These are phyloP conservation scores for Cochlearius cochlearius DNA, from an alignment of 2,113 vertebrate genomes.

Conservation along the genomic window DNA sequence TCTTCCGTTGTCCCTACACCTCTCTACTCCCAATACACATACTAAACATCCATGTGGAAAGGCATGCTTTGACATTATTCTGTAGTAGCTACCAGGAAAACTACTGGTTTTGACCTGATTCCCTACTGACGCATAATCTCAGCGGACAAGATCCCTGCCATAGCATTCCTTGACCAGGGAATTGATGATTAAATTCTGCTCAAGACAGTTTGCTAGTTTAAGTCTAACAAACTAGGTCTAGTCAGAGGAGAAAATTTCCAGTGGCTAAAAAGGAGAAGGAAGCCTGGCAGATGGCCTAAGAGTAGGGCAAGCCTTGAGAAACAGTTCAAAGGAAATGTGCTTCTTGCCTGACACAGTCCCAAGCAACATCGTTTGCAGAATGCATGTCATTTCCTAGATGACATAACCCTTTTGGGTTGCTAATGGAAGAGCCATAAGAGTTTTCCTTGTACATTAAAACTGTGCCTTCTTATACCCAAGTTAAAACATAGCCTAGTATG, in stretches of 20 bases:
- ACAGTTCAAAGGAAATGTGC: background rate
- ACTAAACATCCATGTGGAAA: background rate
- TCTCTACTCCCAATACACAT: background rate
- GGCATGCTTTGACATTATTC: background rate
- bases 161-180: background rate
- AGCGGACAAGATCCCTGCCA: background rate
- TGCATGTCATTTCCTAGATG: accelerated
- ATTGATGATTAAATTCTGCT: background rate
- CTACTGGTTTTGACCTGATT: background rate
- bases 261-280: background rate
- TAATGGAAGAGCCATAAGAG: background rate
- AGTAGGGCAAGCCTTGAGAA: background rate
- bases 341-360: background rate
- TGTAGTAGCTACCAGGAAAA: background rate
- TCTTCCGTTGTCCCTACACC: background rate
- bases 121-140: background rate
- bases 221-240: background rate
- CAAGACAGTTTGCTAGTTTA: background rate
- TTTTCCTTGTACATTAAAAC: background rate
- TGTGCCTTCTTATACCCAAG: background rate
- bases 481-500: background rate
- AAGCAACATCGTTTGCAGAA: background rate
- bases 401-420: background rate
- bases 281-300: background rate
- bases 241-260: background rate